Percentiles rank a stretch among this genome's conserved stretches.
Conservation (phyloP, 2,888 invertebrate species). For the Cordylochernes scorpioides region DNA sequence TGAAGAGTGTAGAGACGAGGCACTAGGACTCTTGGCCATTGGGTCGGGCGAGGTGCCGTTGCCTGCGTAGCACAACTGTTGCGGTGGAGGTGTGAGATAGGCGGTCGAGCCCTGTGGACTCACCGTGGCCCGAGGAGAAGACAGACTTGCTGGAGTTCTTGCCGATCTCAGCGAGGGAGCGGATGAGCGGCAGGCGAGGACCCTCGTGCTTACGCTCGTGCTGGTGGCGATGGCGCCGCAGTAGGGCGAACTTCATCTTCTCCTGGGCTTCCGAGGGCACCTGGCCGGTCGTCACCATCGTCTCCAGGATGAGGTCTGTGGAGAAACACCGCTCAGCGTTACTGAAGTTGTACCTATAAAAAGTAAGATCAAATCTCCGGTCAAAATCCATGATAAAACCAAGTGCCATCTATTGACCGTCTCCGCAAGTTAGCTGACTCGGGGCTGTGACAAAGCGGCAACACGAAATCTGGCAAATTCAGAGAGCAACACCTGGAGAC, state of each 20-base stretch:
- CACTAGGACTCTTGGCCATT: conserved; percentile 15
- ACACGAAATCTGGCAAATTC: too few species aligned
- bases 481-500: too few species aligned
- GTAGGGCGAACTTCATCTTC: conserved; percentile 46
- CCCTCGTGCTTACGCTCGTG: conserved; percentile 39
- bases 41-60: too few species aligned
- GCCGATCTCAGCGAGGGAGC: conserved; percentile 86
- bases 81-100: too few species aligned
- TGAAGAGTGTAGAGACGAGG: conserved; percentile 14
- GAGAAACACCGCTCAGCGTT: background rate
- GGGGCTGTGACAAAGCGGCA: too few species aligned
- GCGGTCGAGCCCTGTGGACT: too few species aligned
- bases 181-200: conserved; percentile 47
- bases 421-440: too few species aligned
- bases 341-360: background rate
- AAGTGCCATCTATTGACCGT: too few species aligned
- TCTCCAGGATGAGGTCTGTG: conserved; percentile 52
- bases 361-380: background rate
- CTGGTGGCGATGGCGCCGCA: conserved; percentile 73
- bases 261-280: conserved; percentile 46
- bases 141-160: conserved; percentile 54
- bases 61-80: too few species aligned
- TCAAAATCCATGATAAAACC: background rate
- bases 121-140: too few species aligned
- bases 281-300: conserved; percentile 48